phyloP scores from a whole-genome alignment of 1,140 invertebrate genomes.

The Globodera rostochiensis region DNA sequence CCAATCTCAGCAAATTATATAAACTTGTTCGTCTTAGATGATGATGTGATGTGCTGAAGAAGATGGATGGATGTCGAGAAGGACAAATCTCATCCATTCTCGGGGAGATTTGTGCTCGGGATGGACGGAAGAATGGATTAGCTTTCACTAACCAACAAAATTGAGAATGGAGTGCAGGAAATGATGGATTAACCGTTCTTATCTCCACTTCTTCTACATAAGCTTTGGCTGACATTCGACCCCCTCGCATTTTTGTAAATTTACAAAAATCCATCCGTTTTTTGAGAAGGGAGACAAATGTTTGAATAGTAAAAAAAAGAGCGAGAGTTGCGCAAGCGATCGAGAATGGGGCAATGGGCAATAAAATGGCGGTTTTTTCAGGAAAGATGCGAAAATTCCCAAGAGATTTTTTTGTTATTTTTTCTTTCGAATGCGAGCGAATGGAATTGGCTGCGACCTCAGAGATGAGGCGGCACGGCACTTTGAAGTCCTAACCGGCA shows the following conservation, averaged over 20 bases:
- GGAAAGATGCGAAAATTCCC: not conserved
- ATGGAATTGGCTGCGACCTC: conserved; percentile 1
- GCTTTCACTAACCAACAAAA: no score
- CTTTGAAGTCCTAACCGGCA: conserved; percentile 5
- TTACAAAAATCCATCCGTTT: no score
- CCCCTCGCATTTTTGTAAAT: not conserved
- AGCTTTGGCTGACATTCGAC: not conserved
- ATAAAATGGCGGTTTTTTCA: not conserved
- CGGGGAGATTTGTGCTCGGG: no score
- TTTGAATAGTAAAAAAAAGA: not conserved
- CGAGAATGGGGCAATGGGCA: not conserved
- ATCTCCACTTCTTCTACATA: no score
- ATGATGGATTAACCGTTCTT: not conserved
- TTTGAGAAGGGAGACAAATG: no score
- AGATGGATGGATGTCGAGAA: no score
- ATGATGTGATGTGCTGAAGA: no score
- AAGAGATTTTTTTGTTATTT: not conserved
- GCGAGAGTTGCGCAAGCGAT: not conserved
- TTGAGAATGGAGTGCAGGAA: no score
- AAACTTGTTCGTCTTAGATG: no score
- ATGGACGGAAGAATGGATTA: no score
- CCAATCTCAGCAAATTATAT: no score
- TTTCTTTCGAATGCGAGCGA: not conserved
- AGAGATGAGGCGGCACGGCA: not conserved
- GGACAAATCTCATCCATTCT: no score